Conservation (phyloP, 2,113 vertebrate genomes). For the Phoxinus phoxinus region DNA sequence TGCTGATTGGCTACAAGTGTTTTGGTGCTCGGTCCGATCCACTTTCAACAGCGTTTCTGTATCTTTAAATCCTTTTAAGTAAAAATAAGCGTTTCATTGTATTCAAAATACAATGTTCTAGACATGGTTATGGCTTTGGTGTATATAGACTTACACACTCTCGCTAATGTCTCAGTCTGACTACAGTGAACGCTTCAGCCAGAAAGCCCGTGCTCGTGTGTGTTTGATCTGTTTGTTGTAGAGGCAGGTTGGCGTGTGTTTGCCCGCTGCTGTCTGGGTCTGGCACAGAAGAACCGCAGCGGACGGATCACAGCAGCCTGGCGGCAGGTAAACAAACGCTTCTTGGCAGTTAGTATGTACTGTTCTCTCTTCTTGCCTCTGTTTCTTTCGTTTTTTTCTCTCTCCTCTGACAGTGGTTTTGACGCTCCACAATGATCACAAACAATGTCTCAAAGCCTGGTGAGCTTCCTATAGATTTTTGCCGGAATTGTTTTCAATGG, state of each 20-base stretch:
- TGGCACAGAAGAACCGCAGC: conserved; percentile 5
- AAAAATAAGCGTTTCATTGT: not conserved
- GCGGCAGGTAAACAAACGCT: conserved; percentile 32
- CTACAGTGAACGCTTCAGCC: not conserved
- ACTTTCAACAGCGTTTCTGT: no score
- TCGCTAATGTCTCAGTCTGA: not conserved
- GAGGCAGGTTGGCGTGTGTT: not conserved
- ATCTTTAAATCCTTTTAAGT: not conserved
- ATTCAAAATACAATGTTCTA: not conserved
- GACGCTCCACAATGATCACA: not conserved
- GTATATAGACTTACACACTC: not conserved
- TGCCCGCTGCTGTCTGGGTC: not conserved
- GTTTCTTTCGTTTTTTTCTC: not conserved
- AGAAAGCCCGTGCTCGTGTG: not conserved
- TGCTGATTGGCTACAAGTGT: no score
- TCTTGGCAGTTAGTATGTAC: not conserved
- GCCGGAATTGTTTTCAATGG: not conserved
- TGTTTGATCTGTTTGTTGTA: conserved; percentile 10
- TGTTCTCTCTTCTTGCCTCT: not conserved
- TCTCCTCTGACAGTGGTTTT: not conserved
- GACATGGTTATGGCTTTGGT: no score
- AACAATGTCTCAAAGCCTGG: not conserved
- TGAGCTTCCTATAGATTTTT: not conserved
- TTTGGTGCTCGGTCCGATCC: no score
- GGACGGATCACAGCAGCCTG: not conserved